Evolutionary conservation across 2,888 invertebrate species (phyloP).

Genomic region (Rhopalosiphum nymphaeae): DNA sequence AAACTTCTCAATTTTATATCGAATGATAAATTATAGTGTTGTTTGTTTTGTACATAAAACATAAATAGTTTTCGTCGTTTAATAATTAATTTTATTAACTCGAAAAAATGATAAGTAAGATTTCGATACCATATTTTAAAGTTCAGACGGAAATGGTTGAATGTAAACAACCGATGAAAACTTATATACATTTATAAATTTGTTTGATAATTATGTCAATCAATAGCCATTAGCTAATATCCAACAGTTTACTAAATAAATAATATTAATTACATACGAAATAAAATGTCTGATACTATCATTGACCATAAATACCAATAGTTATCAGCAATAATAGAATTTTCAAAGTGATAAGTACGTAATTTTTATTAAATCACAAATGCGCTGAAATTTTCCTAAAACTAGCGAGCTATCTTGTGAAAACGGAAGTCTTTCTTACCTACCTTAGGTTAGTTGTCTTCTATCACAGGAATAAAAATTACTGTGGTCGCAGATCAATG

Average conservation of each 20-base stretch:
- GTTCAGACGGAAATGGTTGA: background rate
- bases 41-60: background rate
- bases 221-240: background rate
- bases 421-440: background rate
- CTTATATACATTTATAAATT: background rate
- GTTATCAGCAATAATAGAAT: background rate
- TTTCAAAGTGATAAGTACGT: background rate
- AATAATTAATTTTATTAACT: background rate
- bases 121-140: background rate
- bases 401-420: background rate
- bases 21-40: background rate
- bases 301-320: background rate
- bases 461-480: background rate
- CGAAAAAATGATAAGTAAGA: background rate
- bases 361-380: background rate
- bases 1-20: background rate
- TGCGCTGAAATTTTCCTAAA: background rate
- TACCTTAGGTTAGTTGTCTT: background rate
- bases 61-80: background rate
- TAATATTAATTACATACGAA: background rate
- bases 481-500: conserved; percentile 6
- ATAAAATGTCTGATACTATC: background rate
- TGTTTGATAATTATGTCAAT: background rate
- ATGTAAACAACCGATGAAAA: background rate
- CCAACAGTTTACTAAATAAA: background rate